Evolutionary conservation across 2,888 invertebrate genomes (phyloP), one percentile per base, ranked within the genome.

Genomic region (Amblyjoppa fuscipennis): DNA sequence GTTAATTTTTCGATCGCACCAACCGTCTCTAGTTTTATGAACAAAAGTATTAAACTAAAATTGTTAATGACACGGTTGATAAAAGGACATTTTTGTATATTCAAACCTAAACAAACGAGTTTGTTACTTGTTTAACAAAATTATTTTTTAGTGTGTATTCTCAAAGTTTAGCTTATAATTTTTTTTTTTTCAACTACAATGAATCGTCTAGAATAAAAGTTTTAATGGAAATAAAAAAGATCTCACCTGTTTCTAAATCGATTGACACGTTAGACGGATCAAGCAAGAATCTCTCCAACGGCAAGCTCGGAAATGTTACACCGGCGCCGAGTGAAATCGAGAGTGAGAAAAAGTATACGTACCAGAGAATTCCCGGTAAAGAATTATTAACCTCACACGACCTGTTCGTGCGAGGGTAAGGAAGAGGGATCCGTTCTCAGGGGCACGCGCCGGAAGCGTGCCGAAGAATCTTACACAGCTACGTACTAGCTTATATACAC

Each of bases 381-480:
- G 77, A 81, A 81, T 77, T 81, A 84, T 84, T 81, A 84, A 74
- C 77, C 84, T 79, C 68, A 20, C 59, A 28, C 73, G 81, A 81
- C 77, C 77, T 84, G 77, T 61, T 77, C 45, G 71, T 75, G 61
- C 45, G 45, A 5, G 38, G 61, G 45, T 49, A 51, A 56, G 64
- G 64, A 20, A 70, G 16, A 49, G 83, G 70, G 56, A 73, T 78
- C 73, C 51, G 69, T 69, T 83, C 73, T 78, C 78, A 53, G 83
- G 83, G 86, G 76, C 87, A 83, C 86, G 83, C 82, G 85, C 82
- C 79, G 80, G 82, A 85, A 87, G 82, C 88, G 88, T 87, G 86
- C 85, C 87, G 74, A 87, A 88, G 85, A 83, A 86, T 88, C 85
- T 75, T 71, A 73, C 68, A 59, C 51, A 56, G 13, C 25, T 51